Conservation (phyloP, 2,797 vertebrate species). For the Coilia nasus region DNA sequence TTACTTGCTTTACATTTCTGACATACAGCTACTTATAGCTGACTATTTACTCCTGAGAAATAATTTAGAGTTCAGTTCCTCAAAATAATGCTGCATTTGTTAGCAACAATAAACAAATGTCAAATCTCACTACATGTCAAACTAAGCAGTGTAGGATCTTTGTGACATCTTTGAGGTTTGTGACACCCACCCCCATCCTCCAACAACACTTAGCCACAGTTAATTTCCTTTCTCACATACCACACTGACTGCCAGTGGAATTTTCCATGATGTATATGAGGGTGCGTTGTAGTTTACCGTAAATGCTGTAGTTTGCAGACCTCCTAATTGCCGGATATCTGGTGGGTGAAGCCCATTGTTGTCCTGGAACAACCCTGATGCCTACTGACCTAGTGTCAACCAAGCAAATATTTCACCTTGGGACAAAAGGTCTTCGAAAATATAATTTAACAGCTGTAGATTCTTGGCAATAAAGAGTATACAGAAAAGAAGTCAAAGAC, state of each 20-base stretch:
- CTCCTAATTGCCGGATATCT: background rate
- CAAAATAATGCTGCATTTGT: background rate
- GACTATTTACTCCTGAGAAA: too few species aligned
- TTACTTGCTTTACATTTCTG: too few species aligned
- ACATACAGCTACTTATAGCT: too few species aligned
- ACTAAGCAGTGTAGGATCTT: too few species aligned
- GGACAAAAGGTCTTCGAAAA: background rate
- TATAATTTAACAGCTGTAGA: background rate
- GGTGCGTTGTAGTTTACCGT: background rate
- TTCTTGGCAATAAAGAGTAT: too few species aligned
- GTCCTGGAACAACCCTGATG: background rate
- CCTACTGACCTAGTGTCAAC: background rate
- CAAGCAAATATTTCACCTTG: background rate
- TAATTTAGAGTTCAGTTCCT: background rate
- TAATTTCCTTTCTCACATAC: too few species aligned
- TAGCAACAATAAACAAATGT: background rate
- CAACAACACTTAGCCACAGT: too few species aligned
- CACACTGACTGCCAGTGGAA: background rate
- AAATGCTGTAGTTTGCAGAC: background rate
- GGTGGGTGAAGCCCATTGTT: background rate
- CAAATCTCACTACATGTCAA: too few species aligned
- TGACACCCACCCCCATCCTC: too few species aligned
- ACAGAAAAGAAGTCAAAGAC: too few species aligned
- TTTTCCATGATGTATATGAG: background rate
- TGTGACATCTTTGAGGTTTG: too few species aligned